A percentile compares a stretch with the other conserved stretches of the same genome.
phyloP scores from a whole-genome alignment of 2,113 vertebrate genomes.

The Garra rufa region DNA sequence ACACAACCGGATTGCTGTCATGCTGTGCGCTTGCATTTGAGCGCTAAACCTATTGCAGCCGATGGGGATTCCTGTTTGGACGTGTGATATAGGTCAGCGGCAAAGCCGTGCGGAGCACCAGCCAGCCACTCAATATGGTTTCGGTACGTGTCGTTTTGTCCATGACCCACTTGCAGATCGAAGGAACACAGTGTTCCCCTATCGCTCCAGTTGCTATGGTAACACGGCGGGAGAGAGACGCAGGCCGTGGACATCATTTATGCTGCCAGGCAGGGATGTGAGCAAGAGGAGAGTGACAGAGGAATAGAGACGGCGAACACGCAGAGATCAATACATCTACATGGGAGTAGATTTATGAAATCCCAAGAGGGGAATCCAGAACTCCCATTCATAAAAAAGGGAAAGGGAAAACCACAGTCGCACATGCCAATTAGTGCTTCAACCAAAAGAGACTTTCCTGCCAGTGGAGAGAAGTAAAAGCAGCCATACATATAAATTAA shows the following conservation, averaged over 20 bases:
- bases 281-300: slow-evolving; percentile 46
- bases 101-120: slow-evolving; percentile 25
- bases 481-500: slow-evolving; percentile 22
- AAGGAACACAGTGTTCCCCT: slow-evolving; percentile 74
- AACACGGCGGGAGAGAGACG: slow-evolving; percentile 78
- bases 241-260: slow-evolving; percentile 71
- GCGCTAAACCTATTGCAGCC: slow-evolving; percentile 19
- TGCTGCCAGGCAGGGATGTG: slow-evolving; percentile 52
- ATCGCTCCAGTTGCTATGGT: slow-evolving; percentile 80
- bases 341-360: slow-evolving; percentile 16
- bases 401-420: not conserved
- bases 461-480: slow-evolving; percentile 26
- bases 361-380: slow-evolving; percentile 19
- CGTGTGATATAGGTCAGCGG: slow-evolving; percentile 50
- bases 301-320: slow-evolving; percentile 40
- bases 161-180: slow-evolving; percentile 78
- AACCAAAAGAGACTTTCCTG: slow-evolving; percentile 33
- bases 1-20: not conserved
- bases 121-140: slow-evolving; percentile 47
- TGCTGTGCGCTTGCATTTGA: not conserved
- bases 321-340: slow-evolving; percentile 42
- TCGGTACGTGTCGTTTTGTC: slow-evolving; percentile 62
- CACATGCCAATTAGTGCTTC: slow-evolving; percentile 23
- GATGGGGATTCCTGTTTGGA: slow-evolving; percentile 49
- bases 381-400: slow-evolving; percentile 7